phyloP scores from a whole-genome alignment of 1,140 invertebrate genomes.

The Drosophila quadrilineata region DNA sequence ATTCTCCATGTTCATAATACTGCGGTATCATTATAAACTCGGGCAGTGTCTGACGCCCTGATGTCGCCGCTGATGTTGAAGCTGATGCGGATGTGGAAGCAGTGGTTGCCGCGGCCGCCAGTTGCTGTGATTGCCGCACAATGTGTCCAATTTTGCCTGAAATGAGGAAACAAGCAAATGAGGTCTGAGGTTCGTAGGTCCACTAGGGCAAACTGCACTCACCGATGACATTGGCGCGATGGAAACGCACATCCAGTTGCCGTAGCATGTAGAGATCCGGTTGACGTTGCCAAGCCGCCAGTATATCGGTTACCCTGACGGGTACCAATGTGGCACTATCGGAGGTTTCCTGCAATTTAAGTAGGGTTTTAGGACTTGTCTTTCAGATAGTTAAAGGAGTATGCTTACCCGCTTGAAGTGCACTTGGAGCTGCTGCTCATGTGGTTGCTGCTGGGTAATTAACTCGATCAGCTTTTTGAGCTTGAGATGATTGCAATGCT shows the following conservation, averaged over 20 bases:
- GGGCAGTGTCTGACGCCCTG: conserved; percentile 51
- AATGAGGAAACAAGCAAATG: too few species aligned
- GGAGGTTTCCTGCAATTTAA: conserved; percentile 22
- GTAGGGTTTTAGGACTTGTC: background rate
- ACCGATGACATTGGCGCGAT: conserved; percentile 71
- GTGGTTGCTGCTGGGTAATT: conserved; percentile 43
- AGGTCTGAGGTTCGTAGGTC: too few species aligned
- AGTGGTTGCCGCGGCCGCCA: conserved; percentile 4
- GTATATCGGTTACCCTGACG: conserved; percentile 59
- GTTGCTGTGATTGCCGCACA: conserved; percentile 56
- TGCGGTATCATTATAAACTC: conserved; percentile 74
- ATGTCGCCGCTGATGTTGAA: conserved; percentile 22
- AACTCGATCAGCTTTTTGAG: conserved; percentile 67
- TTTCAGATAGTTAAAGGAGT: too few species aligned
- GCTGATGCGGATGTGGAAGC: conserved; percentile 19
- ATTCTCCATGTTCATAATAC: conserved; percentile 71
- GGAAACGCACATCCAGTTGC: conserved; percentile 64
- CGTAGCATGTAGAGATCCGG: conserved; percentile 65
- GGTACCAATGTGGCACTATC: conserved; percentile 42
- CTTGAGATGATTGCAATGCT: conserved; percentile 65
- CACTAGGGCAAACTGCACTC: too few species aligned
- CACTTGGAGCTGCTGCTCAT: conserved; percentile 54
- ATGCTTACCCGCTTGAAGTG: conserved; percentile 64
- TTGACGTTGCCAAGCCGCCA: conserved; percentile 56
- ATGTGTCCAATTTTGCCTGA: conserved; percentile 72